phyloP scores from a whole-genome alignment of 2,888 invertebrate genomes.

The Loripinus fragilis region DNA sequence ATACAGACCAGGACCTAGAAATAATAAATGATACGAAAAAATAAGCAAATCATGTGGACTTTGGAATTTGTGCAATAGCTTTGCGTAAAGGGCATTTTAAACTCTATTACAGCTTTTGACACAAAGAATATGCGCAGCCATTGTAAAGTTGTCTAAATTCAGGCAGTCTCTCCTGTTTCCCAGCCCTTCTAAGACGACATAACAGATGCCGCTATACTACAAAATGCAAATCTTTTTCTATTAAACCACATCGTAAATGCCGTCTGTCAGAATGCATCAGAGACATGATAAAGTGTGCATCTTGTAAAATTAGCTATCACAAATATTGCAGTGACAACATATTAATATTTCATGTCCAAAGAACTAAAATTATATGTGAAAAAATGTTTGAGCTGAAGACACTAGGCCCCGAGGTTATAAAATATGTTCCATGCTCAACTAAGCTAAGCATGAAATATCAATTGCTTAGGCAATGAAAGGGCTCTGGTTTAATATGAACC shows the following conservation, averaged over 20 bases:
- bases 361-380: too few species aligned
- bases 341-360: background rate
- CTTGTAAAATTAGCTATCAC: background rate
- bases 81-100: background rate
- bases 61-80: constrained; percentile 28
- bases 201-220: background rate
- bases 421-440: too few species aligned
- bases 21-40: constrained; percentile 10
- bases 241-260: background rate
- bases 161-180: background rate
- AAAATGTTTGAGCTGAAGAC: too few species aligned
- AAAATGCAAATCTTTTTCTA: background rate
- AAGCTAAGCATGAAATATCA: too few species aligned
- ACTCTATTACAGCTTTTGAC: background rate
- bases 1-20: background rate
- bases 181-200: background rate
- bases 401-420: too few species aligned
- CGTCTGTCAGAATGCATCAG: background rate
- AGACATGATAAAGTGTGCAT: background rate
- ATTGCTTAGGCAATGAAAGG: too few species aligned
- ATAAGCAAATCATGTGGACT: constrained; percentile 15
- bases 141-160: background rate
- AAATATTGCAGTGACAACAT: background rate
- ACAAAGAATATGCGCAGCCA: background rate
- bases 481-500: too few species aligned